Conservation (phyloP, 1,140 invertebrate species). For the Battus philenor region DNA sequence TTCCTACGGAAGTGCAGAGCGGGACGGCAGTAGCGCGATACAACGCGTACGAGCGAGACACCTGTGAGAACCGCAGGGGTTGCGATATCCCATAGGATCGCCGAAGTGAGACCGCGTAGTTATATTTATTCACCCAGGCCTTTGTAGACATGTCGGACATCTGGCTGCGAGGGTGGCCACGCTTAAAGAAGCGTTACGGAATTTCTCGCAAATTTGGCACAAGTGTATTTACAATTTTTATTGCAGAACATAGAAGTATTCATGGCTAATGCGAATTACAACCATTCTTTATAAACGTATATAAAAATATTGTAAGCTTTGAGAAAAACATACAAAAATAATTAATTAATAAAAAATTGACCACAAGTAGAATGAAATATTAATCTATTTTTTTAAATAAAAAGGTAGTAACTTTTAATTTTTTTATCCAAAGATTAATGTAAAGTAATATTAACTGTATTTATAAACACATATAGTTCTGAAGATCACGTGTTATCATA, state of each 20-base stretch:
- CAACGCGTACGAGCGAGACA: constrained; percentile 27
- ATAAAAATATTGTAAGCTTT: no score
- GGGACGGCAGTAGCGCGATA: constrained; percentile 21
- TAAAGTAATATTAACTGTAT: no score
- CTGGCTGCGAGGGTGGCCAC: constrained; percentile 10
- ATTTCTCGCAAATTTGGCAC: constrained; percentile 17
- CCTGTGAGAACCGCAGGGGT: constrained; percentile 68
- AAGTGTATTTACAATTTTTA: constrained; percentile 3
- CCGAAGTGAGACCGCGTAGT: constrained; percentile 40
- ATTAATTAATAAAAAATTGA: no score
- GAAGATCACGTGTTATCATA: no score
- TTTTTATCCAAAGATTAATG: no score
- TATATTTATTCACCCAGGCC: constrained; percentile 19
- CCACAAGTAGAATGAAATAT: no score
- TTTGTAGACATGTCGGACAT: constrained; percentile 13
- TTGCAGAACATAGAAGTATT: neutral
- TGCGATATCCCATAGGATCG: constrained; percentile 64
- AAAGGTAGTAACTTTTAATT: no score
- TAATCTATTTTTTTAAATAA: no score
- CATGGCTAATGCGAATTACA: neutral
- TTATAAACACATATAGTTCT: no score
- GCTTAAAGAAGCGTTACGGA: neutral
- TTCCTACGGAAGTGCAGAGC: constrained; percentile 62
- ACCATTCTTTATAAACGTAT: neutral
- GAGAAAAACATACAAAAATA: no score